Percentiles rank a stretch among this genome's conserved stretches.
Evolutionary conservation across 37 sponge, comb jelly and placozoan species (phyloP).

Genomic region (Chondrosia reniformis): DNA sequence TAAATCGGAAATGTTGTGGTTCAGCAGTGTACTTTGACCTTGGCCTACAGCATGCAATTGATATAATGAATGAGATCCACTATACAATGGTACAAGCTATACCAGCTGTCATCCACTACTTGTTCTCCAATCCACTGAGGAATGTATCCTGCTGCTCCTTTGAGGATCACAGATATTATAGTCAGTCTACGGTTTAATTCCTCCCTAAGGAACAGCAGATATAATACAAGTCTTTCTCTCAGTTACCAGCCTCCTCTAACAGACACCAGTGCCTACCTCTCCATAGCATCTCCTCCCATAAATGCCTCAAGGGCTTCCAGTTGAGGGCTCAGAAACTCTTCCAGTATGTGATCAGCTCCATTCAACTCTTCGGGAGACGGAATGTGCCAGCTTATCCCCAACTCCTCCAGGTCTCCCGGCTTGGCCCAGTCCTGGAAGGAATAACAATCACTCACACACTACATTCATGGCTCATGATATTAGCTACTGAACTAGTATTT

Average conservation of each 20-base stretch:
- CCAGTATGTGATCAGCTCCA: constrained; percentile 48
- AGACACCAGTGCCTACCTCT: constrained; percentile 14
- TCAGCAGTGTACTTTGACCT: too few species aligned
- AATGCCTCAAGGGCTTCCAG: constrained; percentile 48
- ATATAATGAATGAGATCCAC: too few species aligned
- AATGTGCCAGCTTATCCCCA: constrained; percentile 64
- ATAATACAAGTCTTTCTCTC: background rate
- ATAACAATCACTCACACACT: too few species aligned
- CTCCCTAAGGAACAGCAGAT: constrained; percentile 31
- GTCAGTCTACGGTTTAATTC: constrained; percentile 30
- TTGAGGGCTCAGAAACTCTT: constrained; percentile 63
- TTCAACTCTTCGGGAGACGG: constrained; percentile 54
- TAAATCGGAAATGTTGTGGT: too few species aligned
- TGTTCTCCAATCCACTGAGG: constrained; percentile 47
- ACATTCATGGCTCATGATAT: too few species aligned
- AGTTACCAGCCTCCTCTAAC: background rate
- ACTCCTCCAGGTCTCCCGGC: constrained; percentile 28
- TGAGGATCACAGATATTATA: constrained; percentile 23
- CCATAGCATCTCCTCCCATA: constrained; percentile 28
- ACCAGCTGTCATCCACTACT: constrained; percentile 50
- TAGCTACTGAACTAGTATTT: too few species aligned
- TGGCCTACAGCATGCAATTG: too few species aligned
- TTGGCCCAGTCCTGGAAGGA: constrained; percentile 65
- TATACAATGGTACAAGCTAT: too few species aligned
- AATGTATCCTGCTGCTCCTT: constrained; percentile 45